Evolutionary conservation across 1,140 invertebrate genomes (phyloP).

Genomic region (Chymomyza costata): DNA sequence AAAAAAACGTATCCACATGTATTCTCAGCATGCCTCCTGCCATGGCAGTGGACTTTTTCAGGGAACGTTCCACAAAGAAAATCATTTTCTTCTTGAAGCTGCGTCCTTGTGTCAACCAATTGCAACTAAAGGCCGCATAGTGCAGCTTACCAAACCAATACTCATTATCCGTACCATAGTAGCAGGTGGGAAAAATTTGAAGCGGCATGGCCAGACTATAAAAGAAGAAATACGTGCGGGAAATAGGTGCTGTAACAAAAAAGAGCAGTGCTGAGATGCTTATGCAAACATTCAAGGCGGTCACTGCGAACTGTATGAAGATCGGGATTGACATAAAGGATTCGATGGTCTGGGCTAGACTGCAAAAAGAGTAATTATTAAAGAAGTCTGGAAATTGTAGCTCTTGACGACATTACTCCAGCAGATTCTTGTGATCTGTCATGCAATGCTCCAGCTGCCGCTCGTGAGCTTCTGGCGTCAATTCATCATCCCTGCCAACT

Average conservation of each 20-base stretch:
- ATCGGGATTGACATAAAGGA: constrained; percentile 57
- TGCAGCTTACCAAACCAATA: constrained; percentile 33
- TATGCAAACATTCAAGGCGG: constrained; percentile 51
- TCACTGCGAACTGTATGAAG: constrained; percentile 55
- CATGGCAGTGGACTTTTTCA: constrained; percentile 19
- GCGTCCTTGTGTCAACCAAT: constrained; percentile 30
- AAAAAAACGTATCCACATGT: constrained; percentile 41
- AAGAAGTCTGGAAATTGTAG: background rate
- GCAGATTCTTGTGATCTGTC: constrained; percentile 52
- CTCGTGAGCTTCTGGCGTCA: constrained; percentile 12
- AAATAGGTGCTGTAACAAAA: constrained; percentile 36
- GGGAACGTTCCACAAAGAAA: constrained; percentile 36
- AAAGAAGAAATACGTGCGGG: constrained; percentile 33
- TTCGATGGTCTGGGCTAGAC: constrained; percentile 41
- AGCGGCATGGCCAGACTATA: constrained; percentile 47
- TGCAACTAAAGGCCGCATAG: constrained; percentile 39
- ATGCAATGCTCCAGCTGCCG: constrained; percentile 52
- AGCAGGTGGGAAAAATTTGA: constrained; percentile 56
- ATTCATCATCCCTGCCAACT: constrained; percentile 19
- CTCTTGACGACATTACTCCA: constrained; percentile 31
- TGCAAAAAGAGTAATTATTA: constrained; percentile 6
- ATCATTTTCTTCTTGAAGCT: constrained; percentile 41
- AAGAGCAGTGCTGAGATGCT: constrained; percentile 38
- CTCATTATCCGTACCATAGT: constrained; percentile 42
- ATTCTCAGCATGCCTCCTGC: constrained; percentile 45